Conservation (phyloP, 2,888 invertebrate genomes). For the Celastrina argiolus region DNA sequence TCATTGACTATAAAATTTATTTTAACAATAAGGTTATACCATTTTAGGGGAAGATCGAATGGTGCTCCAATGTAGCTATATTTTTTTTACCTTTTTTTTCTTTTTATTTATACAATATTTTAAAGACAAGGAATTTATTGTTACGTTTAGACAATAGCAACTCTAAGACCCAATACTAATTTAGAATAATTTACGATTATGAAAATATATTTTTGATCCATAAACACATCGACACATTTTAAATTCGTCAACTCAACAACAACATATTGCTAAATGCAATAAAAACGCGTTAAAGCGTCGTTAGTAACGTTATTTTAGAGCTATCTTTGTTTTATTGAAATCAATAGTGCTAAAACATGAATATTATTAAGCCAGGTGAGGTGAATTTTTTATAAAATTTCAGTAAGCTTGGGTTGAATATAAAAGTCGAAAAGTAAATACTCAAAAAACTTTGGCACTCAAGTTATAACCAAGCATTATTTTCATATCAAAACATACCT, state of each 20-base stretch:
- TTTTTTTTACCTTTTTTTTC: neutral
- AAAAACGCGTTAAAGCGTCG: neutral
- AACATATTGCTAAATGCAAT: too few relatives aligned
- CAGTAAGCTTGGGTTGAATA: neutral
- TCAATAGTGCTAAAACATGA: too few relatives aligned
- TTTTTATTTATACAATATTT: neutral
- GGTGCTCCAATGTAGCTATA: too few relatives aligned
- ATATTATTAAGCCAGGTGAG: too few relatives aligned
- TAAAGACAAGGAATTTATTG: neutral
- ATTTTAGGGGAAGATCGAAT: neutral
- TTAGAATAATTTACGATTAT: neutral
- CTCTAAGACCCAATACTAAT: neutral
- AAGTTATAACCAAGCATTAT: neutral
- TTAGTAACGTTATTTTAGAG: neutral
- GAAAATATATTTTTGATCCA: constrained; percentile 1
- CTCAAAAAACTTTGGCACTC: neutral
- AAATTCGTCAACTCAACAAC: neutral
- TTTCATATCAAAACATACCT: neutral
- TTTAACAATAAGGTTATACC: neutral
- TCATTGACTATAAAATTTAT: neutral
- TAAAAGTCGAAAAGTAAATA: neutral
- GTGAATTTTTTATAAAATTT: too few relatives aligned
- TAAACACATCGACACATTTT: neutral
- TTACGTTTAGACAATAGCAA: neutral
- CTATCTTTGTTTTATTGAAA: too few relatives aligned